Base-by-base conservation (phyloP, 1,140 invertebrate genomes). In the Apis florea region DNA sequence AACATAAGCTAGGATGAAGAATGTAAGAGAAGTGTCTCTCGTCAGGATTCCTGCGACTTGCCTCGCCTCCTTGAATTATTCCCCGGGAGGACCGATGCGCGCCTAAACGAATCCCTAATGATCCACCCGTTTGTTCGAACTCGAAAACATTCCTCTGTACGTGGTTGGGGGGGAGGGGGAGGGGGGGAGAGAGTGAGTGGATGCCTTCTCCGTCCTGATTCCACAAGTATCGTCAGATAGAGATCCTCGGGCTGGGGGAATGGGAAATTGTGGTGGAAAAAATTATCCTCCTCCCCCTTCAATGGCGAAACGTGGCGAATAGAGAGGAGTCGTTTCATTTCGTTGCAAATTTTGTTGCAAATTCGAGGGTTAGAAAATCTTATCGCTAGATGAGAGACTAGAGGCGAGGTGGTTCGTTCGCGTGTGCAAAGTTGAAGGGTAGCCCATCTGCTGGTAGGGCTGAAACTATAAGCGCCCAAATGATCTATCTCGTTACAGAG, bases 1-100 rank as follows among this genome's bases (percentile, higher is more conserved):
- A 93, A 93, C 93, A 94, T 94, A 94, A 94, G 93, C 92, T 93
- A 81, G 92, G 92, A 93, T 94, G 91, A 93, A 92, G 90, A 92
- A 93, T 92, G 92, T 90, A 89, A 89, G 83, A 89, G 87, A 83
- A 86, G 85, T 82, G 83, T 88, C 86, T 85, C 86, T 87, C 86
- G 81, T 85, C 87, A 79, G 87, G 73, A 85, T 88, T 88, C 77
- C 86, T 84, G 68, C 83, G 68, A 82, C 67, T 83, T 68, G 63
- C 66, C 53, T 40, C 31, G 31, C 64, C 67, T 85, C 80, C 82
- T 88, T 88, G 87, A 88, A 88, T 88, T n/a, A 88, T 88, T 88
- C 87, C 67, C 77, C 80, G 76, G 74, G 68, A 47, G 31, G 81
- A 81, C 86, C 83, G 74, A 88, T 85, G 79, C 78, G 79, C 85